A percentile compares a stretch with the other conserved stretches of the same genome.
These are phyloP conservation scores for Tanaodytes sp. DNA, from an alignment of 2,888 invertebrate genomes.

Conservation along the genomic window DNA sequence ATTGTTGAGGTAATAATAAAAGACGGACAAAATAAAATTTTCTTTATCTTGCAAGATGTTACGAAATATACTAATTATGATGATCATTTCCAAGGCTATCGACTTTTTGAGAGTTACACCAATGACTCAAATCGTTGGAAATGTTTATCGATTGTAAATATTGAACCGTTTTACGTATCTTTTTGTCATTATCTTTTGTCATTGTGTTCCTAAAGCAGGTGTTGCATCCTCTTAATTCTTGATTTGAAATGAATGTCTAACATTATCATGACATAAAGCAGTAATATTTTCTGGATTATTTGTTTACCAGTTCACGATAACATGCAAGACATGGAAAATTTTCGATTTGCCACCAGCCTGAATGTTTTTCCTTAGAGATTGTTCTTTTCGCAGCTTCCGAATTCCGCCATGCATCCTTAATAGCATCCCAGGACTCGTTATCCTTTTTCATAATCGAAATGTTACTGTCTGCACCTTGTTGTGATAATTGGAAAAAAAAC, in stretches of 20 bases:
- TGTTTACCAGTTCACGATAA: too few species aligned
- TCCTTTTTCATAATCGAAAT: not conserved
- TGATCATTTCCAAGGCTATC: constrained; percentile 13
- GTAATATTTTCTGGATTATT: too few species aligned
- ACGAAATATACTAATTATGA: constrained; percentile 13
- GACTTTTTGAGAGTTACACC: not conserved
- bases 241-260: too few species aligned
- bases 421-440: not conserved
- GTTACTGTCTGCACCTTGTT: not conserved
- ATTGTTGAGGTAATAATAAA: constrained; percentile 11
- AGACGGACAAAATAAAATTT: not conserved
- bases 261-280: too few species aligned
- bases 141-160: not conserved
- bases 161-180: constrained; percentile 15
- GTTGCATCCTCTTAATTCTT: too few species aligned
- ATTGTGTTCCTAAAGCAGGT: too few species aligned
- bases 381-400: not conserved
- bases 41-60: not conserved
- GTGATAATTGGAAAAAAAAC: not conserved
- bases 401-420: not conserved
- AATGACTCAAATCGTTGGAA: constrained; percentile 2
- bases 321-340: constrained; percentile 12
- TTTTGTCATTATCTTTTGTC: too few species aligned
- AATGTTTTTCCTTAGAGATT: not conserved
- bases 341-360: constrained; percentile 8